Conservation (phyloP, 1,140 invertebrate species). For the Drosophila navojoa region DNA sequence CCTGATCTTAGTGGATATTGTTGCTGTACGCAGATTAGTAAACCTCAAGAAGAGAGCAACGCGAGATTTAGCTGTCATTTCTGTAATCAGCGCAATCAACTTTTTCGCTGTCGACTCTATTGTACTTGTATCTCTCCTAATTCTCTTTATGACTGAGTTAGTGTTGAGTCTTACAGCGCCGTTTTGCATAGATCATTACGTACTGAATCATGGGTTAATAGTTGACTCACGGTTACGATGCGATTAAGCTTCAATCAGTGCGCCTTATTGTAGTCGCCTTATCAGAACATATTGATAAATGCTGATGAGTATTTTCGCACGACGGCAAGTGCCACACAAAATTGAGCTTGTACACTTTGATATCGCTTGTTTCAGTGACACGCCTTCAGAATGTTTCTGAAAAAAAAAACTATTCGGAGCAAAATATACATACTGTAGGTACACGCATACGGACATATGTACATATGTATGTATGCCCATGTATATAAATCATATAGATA, state of each 20-base stretch:
- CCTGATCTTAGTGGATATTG: not conserved
- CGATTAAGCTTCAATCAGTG: not conserved
- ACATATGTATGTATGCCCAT: no score
- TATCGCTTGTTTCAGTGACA: constrained; percentile 4
- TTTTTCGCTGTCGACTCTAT: not conserved
- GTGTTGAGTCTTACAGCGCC: not conserved
- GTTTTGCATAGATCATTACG: not conserved
- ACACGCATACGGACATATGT: not conserved
- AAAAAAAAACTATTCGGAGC: constrained; percentile 8
- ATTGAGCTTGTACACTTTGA: not conserved
- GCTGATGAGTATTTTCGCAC: constrained; percentile 15
- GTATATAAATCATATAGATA: constrained; percentile 21
- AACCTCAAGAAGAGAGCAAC: not conserved
- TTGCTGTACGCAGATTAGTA: constrained; percentile 3
- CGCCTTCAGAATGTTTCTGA: constrained; percentile 13
- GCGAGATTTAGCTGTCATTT: not conserved
- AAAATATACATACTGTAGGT: not conserved
- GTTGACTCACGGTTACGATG: not conserved
- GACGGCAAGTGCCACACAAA: not conserved
- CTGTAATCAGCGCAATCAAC: no score
- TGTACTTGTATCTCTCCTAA: not conserved
- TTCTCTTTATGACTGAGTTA: not conserved
- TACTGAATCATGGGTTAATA: constrained; percentile 1
- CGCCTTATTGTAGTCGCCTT: constrained; percentile 3
- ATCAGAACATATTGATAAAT: constrained; percentile 32